A percentile compares a stretch with the other conserved stretches of the same genome.
Evolutionary conservation across 2,113 vertebrate genomes (phyloP).

Genomic region (Lasiurus cinereus): DNA sequence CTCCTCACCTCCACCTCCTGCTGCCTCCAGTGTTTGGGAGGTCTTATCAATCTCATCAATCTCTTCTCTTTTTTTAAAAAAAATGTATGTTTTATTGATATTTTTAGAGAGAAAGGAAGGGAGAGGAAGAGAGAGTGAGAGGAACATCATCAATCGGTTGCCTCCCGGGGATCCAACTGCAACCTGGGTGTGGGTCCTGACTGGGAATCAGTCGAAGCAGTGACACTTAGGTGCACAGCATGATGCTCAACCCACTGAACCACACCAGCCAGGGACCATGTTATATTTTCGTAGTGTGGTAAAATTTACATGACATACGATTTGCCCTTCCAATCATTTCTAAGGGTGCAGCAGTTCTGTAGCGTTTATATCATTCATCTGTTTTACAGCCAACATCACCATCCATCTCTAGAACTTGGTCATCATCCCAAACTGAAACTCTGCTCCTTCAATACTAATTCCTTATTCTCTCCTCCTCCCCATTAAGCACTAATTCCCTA

Average conservation of each 20-base stretch:
- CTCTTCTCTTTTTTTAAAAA: neutral
- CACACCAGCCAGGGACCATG: neutral
- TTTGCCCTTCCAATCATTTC: neutral
- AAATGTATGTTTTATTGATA: too few species aligned
- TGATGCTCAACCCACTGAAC: too few species aligned
- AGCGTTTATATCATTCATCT: neutral
- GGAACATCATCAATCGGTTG: too few species aligned
- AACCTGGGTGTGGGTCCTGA: too few species aligned
- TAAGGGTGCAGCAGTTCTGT: neutral
- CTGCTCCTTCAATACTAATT: neutral
- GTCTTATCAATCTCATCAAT: neutral
- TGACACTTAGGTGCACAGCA: too few species aligned
- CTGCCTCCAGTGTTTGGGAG: too few species aligned
- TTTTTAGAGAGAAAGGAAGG: too few species aligned
- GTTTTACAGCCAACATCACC: neutral
- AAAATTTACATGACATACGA: neutral
- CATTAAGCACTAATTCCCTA: neutral
- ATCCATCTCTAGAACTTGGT: neutral
- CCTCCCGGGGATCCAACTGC: too few species aligned
- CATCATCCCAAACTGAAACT: neutral
- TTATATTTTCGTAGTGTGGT: slow-evolving; percentile 81
- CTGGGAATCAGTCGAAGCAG: too few species aligned
- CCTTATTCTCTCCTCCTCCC: neutral
- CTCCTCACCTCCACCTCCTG: too few species aligned
- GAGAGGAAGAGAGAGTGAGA: too few species aligned